Conservation (phyloP, 2,113 vertebrate genomes). For the Pyxicephalus adspersus region DNA sequence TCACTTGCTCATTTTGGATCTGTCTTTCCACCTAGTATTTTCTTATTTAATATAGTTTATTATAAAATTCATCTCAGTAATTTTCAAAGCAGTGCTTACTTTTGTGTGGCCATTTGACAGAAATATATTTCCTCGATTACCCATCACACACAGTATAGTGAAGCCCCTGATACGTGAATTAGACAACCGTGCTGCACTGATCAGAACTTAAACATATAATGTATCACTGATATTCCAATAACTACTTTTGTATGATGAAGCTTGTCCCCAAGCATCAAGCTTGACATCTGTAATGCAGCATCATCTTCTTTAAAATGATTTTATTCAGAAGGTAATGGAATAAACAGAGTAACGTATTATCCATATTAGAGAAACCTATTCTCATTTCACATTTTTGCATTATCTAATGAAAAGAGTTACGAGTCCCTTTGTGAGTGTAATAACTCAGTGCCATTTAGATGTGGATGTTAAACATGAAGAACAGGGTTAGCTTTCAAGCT, state of each 20-base stretch:
- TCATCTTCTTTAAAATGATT: conserved; percentile 47
- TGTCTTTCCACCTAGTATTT: no score
- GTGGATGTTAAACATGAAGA: conserved; percentile 70
- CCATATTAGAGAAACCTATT: conserved; percentile 30
- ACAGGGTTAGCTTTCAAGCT: conserved; percentile 69
- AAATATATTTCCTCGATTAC: neutral
- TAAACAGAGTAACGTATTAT: conserved; percentile 46
- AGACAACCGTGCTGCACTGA: neutral
- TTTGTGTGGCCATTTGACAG: neutral
- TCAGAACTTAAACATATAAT: neutral
- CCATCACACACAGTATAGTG: neutral
- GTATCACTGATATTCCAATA: conserved; percentile 5
- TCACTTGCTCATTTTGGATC: no score
- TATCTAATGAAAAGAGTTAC: conserved; percentile 65
- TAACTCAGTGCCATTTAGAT: conserved; percentile 64
- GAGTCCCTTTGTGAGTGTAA: conserved; percentile 67
- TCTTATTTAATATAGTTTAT: no score
- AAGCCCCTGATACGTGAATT: neutral
- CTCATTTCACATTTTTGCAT: conserved; percentile 58
- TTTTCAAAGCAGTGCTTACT: neutral
- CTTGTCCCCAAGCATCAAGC: conserved; percentile 24
- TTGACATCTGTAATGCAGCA: conserved; percentile 36
- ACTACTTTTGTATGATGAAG: neutral
- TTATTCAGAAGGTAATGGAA: conserved; percentile 47
- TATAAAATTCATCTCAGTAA: no score